A percentile compares a stretch with the other conserved stretches of the same genome.
phyloP scores from a whole-genome alignment of 1,140 invertebrate species.

The Myzus persicae region DNA sequence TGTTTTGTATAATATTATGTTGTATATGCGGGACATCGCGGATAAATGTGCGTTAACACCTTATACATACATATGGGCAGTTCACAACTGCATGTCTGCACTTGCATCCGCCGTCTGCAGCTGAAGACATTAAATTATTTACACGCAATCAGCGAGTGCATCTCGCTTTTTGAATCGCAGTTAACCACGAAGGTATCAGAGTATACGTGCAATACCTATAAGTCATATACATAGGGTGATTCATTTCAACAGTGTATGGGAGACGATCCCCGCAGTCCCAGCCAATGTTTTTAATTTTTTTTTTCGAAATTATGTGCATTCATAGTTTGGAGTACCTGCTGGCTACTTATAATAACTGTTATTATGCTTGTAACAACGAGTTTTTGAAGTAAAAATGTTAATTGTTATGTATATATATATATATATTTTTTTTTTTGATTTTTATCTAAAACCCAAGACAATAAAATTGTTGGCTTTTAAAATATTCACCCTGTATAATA shows the following conservation, averaged over 20 bases:
- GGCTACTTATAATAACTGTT: neutral
- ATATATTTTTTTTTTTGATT: neutral
- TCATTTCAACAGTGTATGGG: neutral
- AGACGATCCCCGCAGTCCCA: neutral
- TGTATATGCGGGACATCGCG: too few species aligned
- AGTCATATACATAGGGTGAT: neutral
- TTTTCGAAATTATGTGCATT: neutral
- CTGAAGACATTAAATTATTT: constrained; percentile 16
- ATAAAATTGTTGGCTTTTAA: neutral
- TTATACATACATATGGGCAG: neutral
- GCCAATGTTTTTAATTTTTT: neutral
- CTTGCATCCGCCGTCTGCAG: neutral
- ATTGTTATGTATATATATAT: too few species aligned
- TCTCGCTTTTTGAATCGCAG: neutral
- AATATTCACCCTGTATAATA: neutral
- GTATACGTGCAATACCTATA: neutral
- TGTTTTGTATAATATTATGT: neutral
- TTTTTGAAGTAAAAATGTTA: neutral
- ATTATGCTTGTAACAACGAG: neutral
- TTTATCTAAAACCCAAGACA: neutral
- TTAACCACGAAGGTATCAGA: neutral
- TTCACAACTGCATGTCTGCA: neutral
- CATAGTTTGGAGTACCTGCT: neutral
- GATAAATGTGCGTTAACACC: too few species aligned
- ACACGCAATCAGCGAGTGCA: neutral